phyloP scores from a whole-genome alignment of 2,888 invertebrate species.

The Brachyopa scutellaris region DNA sequence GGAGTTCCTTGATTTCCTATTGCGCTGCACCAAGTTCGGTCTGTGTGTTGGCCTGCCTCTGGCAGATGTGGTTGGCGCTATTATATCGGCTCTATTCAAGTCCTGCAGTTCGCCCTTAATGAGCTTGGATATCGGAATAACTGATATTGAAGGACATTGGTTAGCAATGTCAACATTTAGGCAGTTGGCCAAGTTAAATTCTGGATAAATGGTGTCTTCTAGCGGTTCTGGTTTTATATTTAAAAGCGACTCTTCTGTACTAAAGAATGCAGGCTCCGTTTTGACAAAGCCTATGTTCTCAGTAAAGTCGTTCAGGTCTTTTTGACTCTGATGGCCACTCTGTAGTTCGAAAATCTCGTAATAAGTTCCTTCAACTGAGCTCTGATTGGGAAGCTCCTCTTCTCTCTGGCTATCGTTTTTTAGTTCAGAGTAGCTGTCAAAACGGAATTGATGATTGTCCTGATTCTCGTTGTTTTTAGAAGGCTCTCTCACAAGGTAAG shows the following conservation, averaged over 20 bases:
- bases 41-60: slow-evolving; percentile 27
- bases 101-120: slow-evolving; percentile 75
- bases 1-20: slow-evolving; percentile 74
- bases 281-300: not conserved
- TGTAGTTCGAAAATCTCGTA: not conserved
- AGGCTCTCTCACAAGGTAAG: too few relatives aligned
- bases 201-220: slow-evolving; percentile 24
- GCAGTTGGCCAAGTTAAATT: slow-evolving; percentile 32
- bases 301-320: not conserved
- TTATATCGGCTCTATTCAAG: slow-evolving; percentile 67
- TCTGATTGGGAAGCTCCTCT: not conserved
- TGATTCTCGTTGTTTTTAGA: too few relatives aligned
- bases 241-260: not conserved
- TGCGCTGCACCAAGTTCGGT: slow-evolving; percentile 75
- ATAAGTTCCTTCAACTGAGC: too few relatives aligned
- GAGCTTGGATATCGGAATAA: slow-evolving; percentile 77
- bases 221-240: slow-evolving; percentile 12
- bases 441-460: too few relatives aligned
- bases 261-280: not conserved
- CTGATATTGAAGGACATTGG: slow-evolving; percentile 75
- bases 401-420: too few relatives aligned
- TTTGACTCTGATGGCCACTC: too few relatives aligned
- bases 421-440: too few relatives aligned
- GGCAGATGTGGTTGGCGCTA: slow-evolving; percentile 37
- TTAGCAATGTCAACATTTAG: slow-evolving; percentile 21